A percentile compares a stretch with the other conserved stretches of the same genome.
Evolutionary conservation across 2,888 invertebrate species (phyloP).

Genomic region (Eristalis intricaria): DNA sequence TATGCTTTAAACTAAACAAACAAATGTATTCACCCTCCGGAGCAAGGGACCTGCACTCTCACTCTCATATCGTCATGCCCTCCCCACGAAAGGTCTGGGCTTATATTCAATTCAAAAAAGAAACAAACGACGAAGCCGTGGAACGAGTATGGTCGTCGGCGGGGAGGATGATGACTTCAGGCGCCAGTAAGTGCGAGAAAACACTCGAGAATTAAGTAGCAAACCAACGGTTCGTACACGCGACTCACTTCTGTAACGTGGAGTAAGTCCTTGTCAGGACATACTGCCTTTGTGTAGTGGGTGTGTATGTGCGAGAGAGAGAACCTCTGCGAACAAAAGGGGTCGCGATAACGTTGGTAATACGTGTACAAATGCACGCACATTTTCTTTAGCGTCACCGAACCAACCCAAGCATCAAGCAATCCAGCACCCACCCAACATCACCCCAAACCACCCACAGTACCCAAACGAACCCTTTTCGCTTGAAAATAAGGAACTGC

Average conservation of each 20-base stretch:
- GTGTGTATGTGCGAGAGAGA: slow-evolving; percentile 41
- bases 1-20: slow-evolving; percentile 21
- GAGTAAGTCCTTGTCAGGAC: slow-evolving; percentile 52
- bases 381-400: slow-evolving; percentile 10
- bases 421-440: background rate
- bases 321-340: slow-evolving; percentile 34
- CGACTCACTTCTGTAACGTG: background rate
- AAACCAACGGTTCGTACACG: slow-evolving; percentile 42
- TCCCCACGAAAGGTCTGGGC: background rate
- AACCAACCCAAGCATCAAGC: background rate
- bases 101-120: background rate
- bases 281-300: slow-evolving; percentile 41
- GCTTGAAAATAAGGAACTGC: background rate
- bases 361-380: slow-evolving; percentile 41
- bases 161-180: slow-evolving; percentile 38
- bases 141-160: background rate
- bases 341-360: slow-evolving; percentile 35
- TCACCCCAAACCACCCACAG: background rate
- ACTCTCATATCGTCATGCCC: background rate
- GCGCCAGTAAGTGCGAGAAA: slow-evolving; percentile 66
- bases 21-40: slow-evolving; percentile 3
- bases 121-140: background rate
- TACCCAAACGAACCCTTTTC: background rate
- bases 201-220: slow-evolving; percentile 64
- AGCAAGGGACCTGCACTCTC: background rate